phyloP scores from a whole-genome alignment of 2,113 vertebrate genomes.

The Manacus vitellinus region DNA sequence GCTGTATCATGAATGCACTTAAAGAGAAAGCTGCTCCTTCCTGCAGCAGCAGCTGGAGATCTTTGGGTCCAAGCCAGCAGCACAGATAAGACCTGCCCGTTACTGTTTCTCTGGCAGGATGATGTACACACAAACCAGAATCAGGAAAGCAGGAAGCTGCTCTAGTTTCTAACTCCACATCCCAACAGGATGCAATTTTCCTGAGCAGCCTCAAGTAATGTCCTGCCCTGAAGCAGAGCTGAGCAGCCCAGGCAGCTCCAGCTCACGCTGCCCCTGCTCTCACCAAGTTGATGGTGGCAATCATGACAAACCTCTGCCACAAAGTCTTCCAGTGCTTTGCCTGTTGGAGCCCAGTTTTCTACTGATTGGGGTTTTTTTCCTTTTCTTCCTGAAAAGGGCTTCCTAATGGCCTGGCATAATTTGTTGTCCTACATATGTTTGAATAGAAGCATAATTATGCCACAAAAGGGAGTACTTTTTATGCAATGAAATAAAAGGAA shows the following conservation, averaged over 20 bases:
- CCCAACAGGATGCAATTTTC: accelerated
- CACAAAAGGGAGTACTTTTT: background rate
- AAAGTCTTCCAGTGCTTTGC: background rate
- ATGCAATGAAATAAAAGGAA: background rate
- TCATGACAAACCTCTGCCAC: background rate
- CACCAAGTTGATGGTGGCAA: background rate
- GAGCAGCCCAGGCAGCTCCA: background rate
- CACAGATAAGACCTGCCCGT: background rate
- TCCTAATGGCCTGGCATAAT: background rate
- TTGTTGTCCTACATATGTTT: background rate
- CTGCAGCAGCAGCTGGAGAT: background rate
- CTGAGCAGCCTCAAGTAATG: background rate
- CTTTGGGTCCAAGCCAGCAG: background rate
- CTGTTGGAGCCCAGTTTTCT: background rate
- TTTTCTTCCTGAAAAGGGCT: background rate
- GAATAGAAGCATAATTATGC: background rate
- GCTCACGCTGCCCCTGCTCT: accelerated
- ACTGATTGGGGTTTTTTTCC: background rate
- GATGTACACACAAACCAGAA: accelerated
- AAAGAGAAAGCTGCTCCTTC: accelerated
- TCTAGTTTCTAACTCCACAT: accelerated
- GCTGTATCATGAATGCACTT: accelerated
- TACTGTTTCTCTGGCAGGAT: accelerated
- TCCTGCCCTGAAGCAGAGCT: background rate
- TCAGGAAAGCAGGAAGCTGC: background rate